Conservation (phyloP, 2,113 vertebrate species). For the western clawed frog (Xenopus tropicalis) region DNA sequence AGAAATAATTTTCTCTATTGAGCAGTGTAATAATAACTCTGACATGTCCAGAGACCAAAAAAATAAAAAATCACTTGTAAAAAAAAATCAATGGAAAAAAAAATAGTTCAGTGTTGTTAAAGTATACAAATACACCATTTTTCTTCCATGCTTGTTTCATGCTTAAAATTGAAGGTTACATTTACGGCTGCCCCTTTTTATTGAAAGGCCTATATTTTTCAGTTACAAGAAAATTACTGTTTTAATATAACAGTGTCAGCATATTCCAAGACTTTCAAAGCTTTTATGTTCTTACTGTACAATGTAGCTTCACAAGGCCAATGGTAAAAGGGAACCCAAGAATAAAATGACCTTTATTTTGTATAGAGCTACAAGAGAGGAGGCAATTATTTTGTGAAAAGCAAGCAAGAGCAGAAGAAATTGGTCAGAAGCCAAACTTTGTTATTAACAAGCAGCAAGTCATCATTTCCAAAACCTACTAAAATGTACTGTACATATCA, state of each 20-base stretch:
- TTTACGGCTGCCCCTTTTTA: not conserved
- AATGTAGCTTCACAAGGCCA: not conserved
- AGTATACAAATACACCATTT: not conserved
- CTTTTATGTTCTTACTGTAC: not conserved
- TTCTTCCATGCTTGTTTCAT: not conserved
- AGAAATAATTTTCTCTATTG: too few relatives aligned
- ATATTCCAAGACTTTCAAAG: constrained; percentile 12
- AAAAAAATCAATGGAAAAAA: too few relatives aligned
- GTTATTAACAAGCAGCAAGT: constrained; percentile 29
- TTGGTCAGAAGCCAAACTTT: constrained; percentile 31
- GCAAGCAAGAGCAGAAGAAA: constrained; percentile 17
- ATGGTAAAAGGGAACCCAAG: not conserved
- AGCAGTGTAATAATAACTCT: too few relatives aligned
- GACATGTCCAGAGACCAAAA: too few relatives aligned
- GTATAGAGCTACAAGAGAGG: constrained; percentile 7
- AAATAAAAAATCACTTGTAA: too few relatives aligned
- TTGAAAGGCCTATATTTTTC: not conserved
- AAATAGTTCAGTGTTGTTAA: too few relatives aligned
- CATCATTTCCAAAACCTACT: not conserved
- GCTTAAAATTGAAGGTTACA: not conserved
- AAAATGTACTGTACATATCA: constrained; percentile 9
- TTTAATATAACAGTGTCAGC: constrained; percentile 4
- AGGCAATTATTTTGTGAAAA: constrained; percentile 37
- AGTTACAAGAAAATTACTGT: not conserved
- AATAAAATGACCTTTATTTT: constrained; percentile 23